Base-by-base conservation (phyloP, 92 coral and sea anemone species). In the Blastomussa wellsi region DNA sequence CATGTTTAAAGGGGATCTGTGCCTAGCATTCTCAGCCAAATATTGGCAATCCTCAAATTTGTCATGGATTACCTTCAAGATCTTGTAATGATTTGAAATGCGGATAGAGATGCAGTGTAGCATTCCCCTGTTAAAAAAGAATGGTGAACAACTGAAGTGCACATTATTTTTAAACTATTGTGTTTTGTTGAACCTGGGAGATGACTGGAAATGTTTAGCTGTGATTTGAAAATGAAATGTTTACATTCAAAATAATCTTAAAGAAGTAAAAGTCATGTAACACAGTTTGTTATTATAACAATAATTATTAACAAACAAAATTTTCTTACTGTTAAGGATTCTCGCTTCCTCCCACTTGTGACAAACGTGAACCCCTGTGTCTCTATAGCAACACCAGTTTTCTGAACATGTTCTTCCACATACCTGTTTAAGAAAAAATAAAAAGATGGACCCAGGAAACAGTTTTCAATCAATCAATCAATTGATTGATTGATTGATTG, bases 341-440 rank as follows among this genome's bases (percentile, higher is more conserved):
- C 99, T 38, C 99, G 82, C 73, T 95, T 97, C 84, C 91, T 92
- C 12, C 99, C 99, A 88, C 99, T 97, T 49, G 99, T 97, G 32
- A 97, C 93, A 69, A 97, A 95, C 20, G 99, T 97, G 65, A 97
- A 95, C 49, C 99, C 99, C 72, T 97, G 99, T 41, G 99, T 97
- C 84, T 97, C 99, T 42, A 97, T 95, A 35, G 99, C 99, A 84
- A 97, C 99, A 16, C 99, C 99, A 39, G 99, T 97, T 85, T 91
- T 97, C 85, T 97, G 99, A 31, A 97, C 93, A 49, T 92, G 95
- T 79, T 97, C 99, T 82, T 97, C 99, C 11, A 97, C 92, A 72
- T 97, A 97, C 99, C 99, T 97, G 76, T 57, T 64, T 37, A 33
- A 70, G 22, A 32, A 71, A 39, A 65, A 38, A 53, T 42, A 37